phyloP scores from a whole-genome alignment of 2,888 invertebrate species.

The Thymelicus sylvestris region DNA sequence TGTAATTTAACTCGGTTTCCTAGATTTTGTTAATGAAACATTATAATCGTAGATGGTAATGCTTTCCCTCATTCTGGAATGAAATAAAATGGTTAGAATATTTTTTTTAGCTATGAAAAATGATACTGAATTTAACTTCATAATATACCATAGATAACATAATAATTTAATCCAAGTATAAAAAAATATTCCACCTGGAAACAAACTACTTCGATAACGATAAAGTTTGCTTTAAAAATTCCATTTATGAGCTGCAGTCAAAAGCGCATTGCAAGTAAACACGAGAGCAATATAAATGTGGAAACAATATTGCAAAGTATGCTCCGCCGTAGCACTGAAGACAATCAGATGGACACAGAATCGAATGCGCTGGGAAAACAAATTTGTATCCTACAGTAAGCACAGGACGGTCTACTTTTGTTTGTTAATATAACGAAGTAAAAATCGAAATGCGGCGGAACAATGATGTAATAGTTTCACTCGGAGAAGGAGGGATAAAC shows the following conservation, averaged over 20 bases:
- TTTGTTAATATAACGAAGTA: conserved; percentile 48
- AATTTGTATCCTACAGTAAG: conserved; percentile 52
- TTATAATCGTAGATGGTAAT: conserved; percentile 2
- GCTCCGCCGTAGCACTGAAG: conserved; percentile 32
- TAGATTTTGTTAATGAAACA: conserved; percentile 33
- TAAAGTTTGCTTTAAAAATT: conserved; percentile 53
- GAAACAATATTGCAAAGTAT: conserved; percentile 54
- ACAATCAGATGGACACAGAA: conserved; percentile 35
- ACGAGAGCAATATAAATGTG: conserved; percentile 41
- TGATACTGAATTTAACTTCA: too few relatives aligned
- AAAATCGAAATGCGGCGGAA: conserved; percentile 57
- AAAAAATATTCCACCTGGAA: conserved; percentile 9
- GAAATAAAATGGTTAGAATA: background rate
- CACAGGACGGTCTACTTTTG: conserved; percentile 53
- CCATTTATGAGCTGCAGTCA: conserved; percentile 42
- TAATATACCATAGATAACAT: too few relatives aligned
- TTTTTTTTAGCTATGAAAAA: background rate
- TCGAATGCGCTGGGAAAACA: conserved; percentile 44
- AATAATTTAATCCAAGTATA: too few relatives aligned
- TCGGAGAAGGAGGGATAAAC: conserved; percentile 66
- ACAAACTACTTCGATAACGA: conserved; percentile 32
- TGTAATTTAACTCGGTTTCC: conserved; percentile 29
- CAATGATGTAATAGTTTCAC: conserved; percentile 75
- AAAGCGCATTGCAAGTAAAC: conserved; percentile 47
- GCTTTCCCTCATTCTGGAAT: background rate